Evolutionary conservation across 2,113 vertebrate genomes (phyloP), one percentile per base, ranked within the genome.

Genomic region (Callipepla californica): DNA sequence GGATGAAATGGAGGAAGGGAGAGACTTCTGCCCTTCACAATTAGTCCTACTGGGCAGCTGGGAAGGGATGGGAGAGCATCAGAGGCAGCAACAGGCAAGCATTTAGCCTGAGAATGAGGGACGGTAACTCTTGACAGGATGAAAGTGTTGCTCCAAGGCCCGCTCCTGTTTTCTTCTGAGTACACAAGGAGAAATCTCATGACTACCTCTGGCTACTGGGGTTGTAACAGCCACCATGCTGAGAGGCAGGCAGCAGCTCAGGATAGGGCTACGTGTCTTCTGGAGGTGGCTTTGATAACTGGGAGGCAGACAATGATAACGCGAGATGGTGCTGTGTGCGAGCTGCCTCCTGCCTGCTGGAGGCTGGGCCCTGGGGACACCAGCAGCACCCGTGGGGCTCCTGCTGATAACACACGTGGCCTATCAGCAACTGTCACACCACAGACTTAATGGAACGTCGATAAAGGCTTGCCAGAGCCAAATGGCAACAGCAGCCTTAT

Each of bases 401-500:
- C 91, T 94, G 92, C 80, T 90, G 90, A 77, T 90, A 88, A 94
- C 59, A 32, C 63, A 66, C 68, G 76, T 47, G 76, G 82, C 62
- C 88, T 96, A 96, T 97, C 96, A 92, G 94, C 84, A 92, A 86
- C 75, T 96, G 96, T 67, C 85, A 92, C 23, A 36, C 80, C 59
- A 47, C 79, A 82, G 90, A 95, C 77, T 94, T 93, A 61, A 58
- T 1, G 65, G 91, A 92, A 92, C 45, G 36, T 90, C 94, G 92
- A 80, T 93, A 93, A 74, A 94, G 45, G 47, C 83, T 94, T 75
- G 11, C 42, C 32, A 28, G 70, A 86, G 92, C 92, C 93, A 96
- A 94, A 89, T 94, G 89, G 91, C 79, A 96, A 79, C 92, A 91
- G 90, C 96, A 96, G 94, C 78, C 90, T 94, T 96, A 92, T 97